Evolutionary conservation across 2,888 invertebrate genomes (phyloP), one percentile per base, ranked within the genome.

Genomic region (Diplolepis rosae): DNA sequence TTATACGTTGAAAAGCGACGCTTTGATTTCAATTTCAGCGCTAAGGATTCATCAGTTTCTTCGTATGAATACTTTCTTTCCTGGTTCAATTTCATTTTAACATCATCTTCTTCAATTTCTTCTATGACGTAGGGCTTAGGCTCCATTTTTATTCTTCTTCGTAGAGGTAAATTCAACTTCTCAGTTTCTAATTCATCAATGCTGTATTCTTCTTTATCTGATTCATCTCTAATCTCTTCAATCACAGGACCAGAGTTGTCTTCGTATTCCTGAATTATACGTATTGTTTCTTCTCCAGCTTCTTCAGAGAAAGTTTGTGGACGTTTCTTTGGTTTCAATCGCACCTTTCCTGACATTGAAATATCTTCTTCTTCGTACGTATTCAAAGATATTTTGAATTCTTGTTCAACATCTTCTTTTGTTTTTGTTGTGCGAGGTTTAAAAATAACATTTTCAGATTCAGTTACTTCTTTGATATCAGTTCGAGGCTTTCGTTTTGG

Each of bases 361-460:
- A 96, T 94, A 89, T 96, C 95, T 90, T 96, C 96, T 89, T 95
- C 96, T 45, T 95, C 95, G 85, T 96, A 96, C 0, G 95, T 94
- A 88, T 96, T 94, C 73, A 96, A 89, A 11, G 94, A 94, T 77
- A 96, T 95, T 88, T 94, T 95, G 86, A 96, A 96, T 89, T 96
- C 96, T 90, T 96, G 96, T 84, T 96, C 96, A 13, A 96, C 95
- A 82, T 95, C 95, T 90, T 96, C 95, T 88, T 94, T 95, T 0
- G 94, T 94, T 90, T 94, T 95, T 0, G 93, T 94, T 4, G 90
- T 89, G 88, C 93, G 93, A 11, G 95, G 94, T 80, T 94, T 92
- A 89, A 95, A 95, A 45, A 94, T 95, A 0, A 96, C 95, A 80
- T 92, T 94, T 90, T 95, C 94, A 9, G 93, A 92, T 83, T 94